Evolutionary conservation across 2,797 vertebrate genomes (phyloP).

Genomic region (Capromys pilorides): DNA sequence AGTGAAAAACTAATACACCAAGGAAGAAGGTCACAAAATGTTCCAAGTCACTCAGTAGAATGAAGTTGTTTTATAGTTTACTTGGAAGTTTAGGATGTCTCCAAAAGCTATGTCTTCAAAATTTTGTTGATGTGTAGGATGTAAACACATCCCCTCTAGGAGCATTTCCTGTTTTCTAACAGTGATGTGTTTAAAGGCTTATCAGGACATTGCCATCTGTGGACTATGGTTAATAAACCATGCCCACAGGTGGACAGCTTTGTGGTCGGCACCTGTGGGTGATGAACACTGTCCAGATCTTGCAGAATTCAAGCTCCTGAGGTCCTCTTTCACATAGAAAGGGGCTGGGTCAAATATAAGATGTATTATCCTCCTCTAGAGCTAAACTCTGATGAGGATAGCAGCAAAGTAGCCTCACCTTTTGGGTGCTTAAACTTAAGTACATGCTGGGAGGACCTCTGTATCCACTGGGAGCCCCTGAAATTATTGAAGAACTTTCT

Average conservation of each 20-base stretch:
- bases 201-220: background rate
- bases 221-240: background rate
- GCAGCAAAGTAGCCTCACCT: background rate
- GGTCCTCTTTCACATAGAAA: background rate
- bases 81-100: background rate
- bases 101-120: background rate
- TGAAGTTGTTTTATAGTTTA: background rate
- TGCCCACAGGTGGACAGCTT: background rate
- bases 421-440: background rate
- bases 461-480: background rate
- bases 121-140: background rate
- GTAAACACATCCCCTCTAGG: background rate
- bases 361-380: background rate
- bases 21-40: background rate
- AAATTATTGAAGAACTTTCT: background rate
- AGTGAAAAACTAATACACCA: background rate
- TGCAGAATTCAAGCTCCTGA: background rate
- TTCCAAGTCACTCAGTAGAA: background rate
- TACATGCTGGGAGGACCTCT: background rate
- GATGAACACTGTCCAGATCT: background rate
- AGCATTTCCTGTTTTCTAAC: background rate
- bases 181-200: background rate
- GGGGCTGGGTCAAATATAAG: rapidly evolving
- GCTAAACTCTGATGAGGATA: background rate
- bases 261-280: background rate